These are phyloP conservation scores for Lepidotrigona ventralis DNA, from an alignment of 1,140 invertebrate species.

Conservation along the genomic window DNA sequence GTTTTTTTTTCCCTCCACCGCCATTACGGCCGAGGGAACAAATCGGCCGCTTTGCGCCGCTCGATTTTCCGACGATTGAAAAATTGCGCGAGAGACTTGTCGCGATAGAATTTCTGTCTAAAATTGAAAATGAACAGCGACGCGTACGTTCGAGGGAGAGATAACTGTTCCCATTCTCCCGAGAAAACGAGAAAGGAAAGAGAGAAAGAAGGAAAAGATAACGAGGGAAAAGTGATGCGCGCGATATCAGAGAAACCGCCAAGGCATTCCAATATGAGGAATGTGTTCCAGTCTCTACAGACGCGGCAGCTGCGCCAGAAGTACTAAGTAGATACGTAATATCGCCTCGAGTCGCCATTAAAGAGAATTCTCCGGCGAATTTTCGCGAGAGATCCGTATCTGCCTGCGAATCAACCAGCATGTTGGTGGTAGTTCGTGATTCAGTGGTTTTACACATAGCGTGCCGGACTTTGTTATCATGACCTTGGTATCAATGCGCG, in stretches of 20 bases:
- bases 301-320: not conserved
- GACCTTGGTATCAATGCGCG: too few relatives aligned
- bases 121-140: not conserved
- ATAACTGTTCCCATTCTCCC: slow-evolving; percentile 1
- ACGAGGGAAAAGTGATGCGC: not conserved
- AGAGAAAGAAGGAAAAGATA: not conserved
- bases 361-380: slow-evolving; percentile 4
- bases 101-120: not conserved
- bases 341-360: not conserved
- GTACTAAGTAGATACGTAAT: slow-evolving; percentile 18
- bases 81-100: not conserved
- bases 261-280: not conserved
- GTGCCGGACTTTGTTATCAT: too few relatives aligned
- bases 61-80: not conserved
- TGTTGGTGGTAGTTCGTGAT: too few relatives aligned
- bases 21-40: not conserved
- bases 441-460: too few relatives aligned
- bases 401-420: not conserved
- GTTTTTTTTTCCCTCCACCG: not conserved
- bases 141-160: not conserved
- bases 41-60: not conserved
- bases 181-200: not conserved
- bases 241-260: not conserved
- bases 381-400: not conserved
- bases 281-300: slow-evolving; percentile 13